phyloP scores from a whole-genome alignment of 1,140 invertebrate species.

The Drosophila punjabiensis region DNA sequence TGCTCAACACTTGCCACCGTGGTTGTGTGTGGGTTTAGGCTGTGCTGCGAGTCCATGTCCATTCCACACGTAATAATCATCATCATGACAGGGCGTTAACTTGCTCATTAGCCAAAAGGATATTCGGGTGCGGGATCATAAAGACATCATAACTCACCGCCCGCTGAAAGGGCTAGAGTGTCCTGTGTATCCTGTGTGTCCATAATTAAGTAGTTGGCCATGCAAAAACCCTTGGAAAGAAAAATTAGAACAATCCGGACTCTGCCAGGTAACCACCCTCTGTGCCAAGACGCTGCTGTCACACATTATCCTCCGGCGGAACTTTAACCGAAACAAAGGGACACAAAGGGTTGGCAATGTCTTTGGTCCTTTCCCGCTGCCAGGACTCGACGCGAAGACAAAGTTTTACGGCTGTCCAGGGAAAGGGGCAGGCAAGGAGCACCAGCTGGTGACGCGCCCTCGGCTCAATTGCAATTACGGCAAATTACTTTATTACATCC shows the following conservation, averaged over 20 bases:
- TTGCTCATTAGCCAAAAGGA: constrained; percentile 73
- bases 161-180: constrained; percentile 67
- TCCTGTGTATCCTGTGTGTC: constrained; percentile 1
- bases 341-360: constrained; percentile 48
- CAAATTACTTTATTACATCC: constrained; percentile 85
- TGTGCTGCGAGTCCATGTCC: constrained; percentile 37
- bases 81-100: constrained; percentile 79
- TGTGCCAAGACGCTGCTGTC: constrained; percentile 77
- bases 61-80: constrained; percentile 72
- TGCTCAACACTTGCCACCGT: constrained; percentile 69
- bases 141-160: constrained; percentile 79
- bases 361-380: not conserved
- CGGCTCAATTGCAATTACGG: constrained; percentile 84
- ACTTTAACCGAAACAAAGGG: constrained; percentile 59
- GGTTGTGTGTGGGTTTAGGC: not conserved
- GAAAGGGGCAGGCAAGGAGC: not conserved
- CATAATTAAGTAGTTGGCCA: constrained; percentile 78
- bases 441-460: constrained; percentile 52
- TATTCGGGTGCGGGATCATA: constrained; percentile 69
- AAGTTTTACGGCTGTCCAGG: constrained; percentile 33
- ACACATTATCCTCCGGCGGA: constrained; percentile 64
- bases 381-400: constrained; percentile 36
- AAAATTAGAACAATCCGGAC: constrained; percentile 63
- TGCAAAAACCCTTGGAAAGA: constrained; percentile 59
- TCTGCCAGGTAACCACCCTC: constrained; percentile 58